These are phyloP conservation scores for Apostichopus japonicus DNA, from an alignment of 35 echinoderm and acorn worm genomes.

Conservation along the genomic window DNA sequence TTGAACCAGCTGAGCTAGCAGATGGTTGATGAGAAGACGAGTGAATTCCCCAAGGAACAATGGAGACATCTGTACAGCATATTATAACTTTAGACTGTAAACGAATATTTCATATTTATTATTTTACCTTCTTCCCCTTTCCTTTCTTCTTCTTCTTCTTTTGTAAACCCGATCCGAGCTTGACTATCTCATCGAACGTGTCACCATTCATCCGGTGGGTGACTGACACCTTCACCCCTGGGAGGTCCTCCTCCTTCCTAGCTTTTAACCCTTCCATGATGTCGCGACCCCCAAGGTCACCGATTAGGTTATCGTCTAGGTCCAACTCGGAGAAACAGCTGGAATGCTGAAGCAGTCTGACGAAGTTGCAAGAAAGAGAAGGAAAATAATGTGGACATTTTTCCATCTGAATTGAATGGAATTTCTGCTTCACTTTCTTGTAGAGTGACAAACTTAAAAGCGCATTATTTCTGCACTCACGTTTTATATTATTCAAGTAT, in stretches of 20 bases:
- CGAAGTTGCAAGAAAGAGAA: background rate
- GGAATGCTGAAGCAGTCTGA: constrained; percentile 86
- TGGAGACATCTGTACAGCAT: too few relatives aligned
- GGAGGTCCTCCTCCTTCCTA: constrained; percentile 70
- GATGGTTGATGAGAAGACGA: too few relatives aligned
- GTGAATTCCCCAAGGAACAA: too few relatives aligned
- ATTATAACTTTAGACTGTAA: too few relatives aligned
- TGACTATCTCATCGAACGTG: constrained; percentile 83
- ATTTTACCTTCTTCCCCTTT: constrained; percentile 86
- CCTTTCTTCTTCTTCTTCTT: constrained; percentile 99
- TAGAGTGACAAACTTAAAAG: too few relatives aligned
- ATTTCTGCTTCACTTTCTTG: too few relatives aligned
- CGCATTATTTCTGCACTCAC: too few relatives aligned
- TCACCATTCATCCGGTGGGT: constrained; percentile 91
- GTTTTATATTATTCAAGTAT: too few relatives aligned
- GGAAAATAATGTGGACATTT: too few relatives aligned
- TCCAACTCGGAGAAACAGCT: constrained; percentile 92
- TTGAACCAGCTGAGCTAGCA: too few relatives aligned
- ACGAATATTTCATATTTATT: too few relatives aligned
- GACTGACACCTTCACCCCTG: constrained; percentile 80
- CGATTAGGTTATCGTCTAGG: constrained; percentile 93
- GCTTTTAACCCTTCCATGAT: constrained; percentile 85
- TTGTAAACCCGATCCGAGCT: constrained; percentile 88
- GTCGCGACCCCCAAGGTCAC: constrained; percentile 90
- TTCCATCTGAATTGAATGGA: too few relatives aligned